A percentile compares a stretch with the other conserved stretches of the same genome.
These are phyloP conservation scores for Myiopsitta monachus DNA, from an alignment of 2,113 vertebrate species.

Conservation along the genomic window DNA sequence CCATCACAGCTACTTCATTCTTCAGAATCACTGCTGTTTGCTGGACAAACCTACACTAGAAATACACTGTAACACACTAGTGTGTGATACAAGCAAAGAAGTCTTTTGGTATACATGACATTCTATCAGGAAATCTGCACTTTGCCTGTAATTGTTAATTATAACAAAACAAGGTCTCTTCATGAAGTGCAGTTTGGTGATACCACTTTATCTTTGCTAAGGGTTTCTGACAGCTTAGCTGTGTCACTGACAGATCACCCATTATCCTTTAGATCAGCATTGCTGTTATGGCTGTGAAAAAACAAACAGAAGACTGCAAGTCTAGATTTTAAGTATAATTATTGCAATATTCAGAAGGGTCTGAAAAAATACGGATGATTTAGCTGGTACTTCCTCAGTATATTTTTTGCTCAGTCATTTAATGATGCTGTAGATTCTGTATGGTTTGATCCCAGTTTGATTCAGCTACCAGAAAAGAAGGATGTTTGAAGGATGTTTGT, in stretches of 20 bases:
- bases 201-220: background rate
- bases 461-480: background rate
- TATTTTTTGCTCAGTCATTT: background rate
- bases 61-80: background rate
- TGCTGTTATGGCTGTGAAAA: background rate
- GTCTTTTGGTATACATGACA: background rate
- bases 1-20: background rate
- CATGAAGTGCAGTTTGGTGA: background rate
- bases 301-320: background rate
- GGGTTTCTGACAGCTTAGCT: background rate
- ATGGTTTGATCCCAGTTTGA: background rate
- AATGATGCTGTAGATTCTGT: background rate
- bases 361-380: background rate
- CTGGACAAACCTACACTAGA: background rate
- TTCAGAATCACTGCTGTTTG: background rate
- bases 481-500: background rate
- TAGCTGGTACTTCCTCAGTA: background rate
- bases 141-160: background rate
- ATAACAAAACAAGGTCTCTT: background rate
- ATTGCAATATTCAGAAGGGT: background rate
- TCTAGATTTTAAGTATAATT: background rate
- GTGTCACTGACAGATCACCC: background rate
- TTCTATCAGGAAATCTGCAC: background rate
- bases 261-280: background rate
- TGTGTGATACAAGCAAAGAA: background rate